phyloP scores from a whole-genome alignment of 2,113 vertebrate genomes.

The Phyllostomus hastatus region DNA sequence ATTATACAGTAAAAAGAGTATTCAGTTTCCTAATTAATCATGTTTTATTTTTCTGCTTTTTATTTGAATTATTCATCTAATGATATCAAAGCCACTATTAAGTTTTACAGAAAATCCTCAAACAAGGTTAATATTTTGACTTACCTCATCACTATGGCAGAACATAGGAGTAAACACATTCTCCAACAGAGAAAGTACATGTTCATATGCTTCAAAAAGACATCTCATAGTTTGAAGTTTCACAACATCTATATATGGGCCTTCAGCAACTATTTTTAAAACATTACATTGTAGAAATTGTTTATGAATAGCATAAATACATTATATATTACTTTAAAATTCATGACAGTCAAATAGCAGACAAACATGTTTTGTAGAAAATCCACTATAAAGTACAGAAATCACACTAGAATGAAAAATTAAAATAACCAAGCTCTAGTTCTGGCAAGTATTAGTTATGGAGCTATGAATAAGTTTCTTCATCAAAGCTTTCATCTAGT shows the following conservation, averaged over 20 bases:
- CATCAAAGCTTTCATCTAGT: conserved; percentile 17
- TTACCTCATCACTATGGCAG: conserved; percentile 97
- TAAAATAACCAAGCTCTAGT: background rate
- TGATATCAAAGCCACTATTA: background rate
- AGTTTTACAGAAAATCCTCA: conserved; percentile 3
- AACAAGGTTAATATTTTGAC: conserved; percentile 14
- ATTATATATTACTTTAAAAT: conserved; percentile 38
- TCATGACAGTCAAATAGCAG: background rate
- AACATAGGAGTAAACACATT: conserved; percentile 97
- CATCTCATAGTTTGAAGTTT: conserved; percentile 94
- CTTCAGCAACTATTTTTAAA: conserved; percentile 87
- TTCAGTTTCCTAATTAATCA: background rate
- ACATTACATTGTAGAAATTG: background rate
- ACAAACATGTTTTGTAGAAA: conserved; percentile 14
- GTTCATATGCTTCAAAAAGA: conserved; percentile 97
- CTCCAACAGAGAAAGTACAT: conserved; percentile 94
- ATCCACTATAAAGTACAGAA: background rate
- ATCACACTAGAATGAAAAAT: background rate
- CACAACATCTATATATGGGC: conserved; percentile 89
- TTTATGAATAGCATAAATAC: background rate
- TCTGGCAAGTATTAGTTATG: background rate
- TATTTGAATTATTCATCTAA: conserved; percentile 20
- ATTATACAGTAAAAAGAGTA: background rate
- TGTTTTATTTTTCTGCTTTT: conserved; percentile 22
- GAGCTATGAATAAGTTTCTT: background rate